Evolutionary conservation across 2,113 vertebrate species (phyloP).

Genomic region (Copsychus sechellarum): DNA sequence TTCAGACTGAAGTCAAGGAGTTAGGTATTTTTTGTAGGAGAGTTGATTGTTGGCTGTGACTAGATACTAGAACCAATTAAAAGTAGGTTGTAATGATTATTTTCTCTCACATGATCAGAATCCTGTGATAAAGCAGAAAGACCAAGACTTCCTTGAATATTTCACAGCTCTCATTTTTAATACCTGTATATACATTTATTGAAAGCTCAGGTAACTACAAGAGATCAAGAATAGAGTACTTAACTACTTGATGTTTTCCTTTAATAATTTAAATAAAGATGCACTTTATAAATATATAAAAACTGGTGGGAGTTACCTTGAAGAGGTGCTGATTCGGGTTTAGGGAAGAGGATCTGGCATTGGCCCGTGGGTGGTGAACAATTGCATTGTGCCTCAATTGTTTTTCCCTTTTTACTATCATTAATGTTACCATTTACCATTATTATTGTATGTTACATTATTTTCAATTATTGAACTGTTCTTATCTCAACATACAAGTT

Average conservation of each 20-base stretch:
- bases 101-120: not conserved
- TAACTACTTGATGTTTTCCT: not conserved
- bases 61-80: not conserved
- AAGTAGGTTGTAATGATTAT: not conserved
- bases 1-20: not conserved
- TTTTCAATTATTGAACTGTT: not conserved
- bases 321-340: not conserved
- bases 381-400: not conserved
- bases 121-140: not conserved
- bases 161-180: not conserved
- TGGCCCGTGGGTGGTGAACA: not conserved
- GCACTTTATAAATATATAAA: not conserved
- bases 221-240: not conserved
- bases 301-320: not conserved
- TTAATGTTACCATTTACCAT: not conserved
- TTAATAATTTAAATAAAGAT: conserved; percentile 14
- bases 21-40: not conserved
- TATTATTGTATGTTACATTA: not conserved
- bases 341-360: not conserved
- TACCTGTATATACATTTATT: not conserved
- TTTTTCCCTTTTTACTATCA: not conserved
- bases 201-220: not conserved
- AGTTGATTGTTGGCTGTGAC: not conserved
- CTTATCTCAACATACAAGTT: not conserved
- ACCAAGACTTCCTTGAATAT: not conserved